phyloP scores from a whole-genome alignment of 1,140 invertebrate genomes.

The Drosophila virilis region DNA sequence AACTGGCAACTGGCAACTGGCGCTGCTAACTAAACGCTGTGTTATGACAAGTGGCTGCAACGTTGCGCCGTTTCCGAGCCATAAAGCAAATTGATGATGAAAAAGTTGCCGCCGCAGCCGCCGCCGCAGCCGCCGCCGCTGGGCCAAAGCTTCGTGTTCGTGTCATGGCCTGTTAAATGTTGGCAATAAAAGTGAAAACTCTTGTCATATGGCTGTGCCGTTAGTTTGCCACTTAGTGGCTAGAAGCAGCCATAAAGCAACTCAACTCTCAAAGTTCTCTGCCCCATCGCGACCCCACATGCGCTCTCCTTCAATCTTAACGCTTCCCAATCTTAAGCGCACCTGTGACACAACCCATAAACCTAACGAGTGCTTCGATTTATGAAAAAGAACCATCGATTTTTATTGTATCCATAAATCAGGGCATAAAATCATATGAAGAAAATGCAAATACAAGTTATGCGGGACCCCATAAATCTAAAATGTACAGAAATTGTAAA shows the following conservation, averaged over 20 bases:
- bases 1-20: constrained; percentile 16
- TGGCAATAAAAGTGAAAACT: constrained; percentile 79
- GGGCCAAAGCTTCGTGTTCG: constrained; percentile 23
- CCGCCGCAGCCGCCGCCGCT: constrained; percentile 17
- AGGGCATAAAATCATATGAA: constrained; percentile 52
- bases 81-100: constrained; percentile 81
- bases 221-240: constrained; percentile 57
- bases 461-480: constrained; percentile 21
- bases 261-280: constrained; percentile 10
- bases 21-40: constrained; percentile 56
- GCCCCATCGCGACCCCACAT: not conserved
- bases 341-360: constrained; percentile 67
- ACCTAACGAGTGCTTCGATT: constrained; percentile 54
- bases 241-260: constrained; percentile 45
- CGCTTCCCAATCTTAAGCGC: constrained; percentile 36
- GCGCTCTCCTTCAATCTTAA: no score
- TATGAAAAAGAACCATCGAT: constrained; percentile 38
- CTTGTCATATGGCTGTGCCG: constrained; percentile 67
- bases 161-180: constrained; percentile 80
- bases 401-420: constrained; percentile 47
- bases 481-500: constrained; percentile 16
- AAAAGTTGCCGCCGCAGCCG: constrained; percentile 57
- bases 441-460: constrained; percentile 39
- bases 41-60: constrained; percentile 70
- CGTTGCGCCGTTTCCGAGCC: constrained; percentile 57